phyloP scores from a whole-genome alignment of 2,113 vertebrate species.

The Equus przewalskii region DNA sequence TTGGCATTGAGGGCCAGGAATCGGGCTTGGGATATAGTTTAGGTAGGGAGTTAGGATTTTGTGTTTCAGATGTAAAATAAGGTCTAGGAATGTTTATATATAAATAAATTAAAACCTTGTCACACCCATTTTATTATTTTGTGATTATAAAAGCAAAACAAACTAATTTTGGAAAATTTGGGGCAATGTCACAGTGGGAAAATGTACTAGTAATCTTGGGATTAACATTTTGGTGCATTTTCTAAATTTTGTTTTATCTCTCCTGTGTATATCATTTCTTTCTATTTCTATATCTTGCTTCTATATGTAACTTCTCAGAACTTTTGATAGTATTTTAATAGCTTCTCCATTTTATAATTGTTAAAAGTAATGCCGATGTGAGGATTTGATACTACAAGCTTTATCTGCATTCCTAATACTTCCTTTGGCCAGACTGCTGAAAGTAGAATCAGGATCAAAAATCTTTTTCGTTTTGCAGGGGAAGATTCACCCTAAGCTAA shows the following conservation, averaged over 20 bases:
- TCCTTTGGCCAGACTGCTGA: background rate
- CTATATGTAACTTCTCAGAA: background rate
- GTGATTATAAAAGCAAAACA: background rate
- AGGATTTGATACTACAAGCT: background rate
- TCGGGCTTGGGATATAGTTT: background rate
- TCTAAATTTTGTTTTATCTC: background rate
- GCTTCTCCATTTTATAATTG: background rate
- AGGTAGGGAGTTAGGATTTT: background rate
- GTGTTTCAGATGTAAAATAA: conserved; percentile 29
- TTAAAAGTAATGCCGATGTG: background rate
- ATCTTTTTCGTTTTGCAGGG: background rate
- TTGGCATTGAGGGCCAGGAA: background rate
- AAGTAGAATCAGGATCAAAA: background rate
- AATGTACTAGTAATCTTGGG: background rate
- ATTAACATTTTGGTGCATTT: conserved; percentile 10
- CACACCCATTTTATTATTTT: background rate
- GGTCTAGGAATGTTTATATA: background rate
- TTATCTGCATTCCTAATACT: background rate
- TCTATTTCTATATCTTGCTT: background rate
- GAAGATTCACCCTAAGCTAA: too few species aligned
- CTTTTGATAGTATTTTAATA: background rate
- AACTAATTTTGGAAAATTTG: background rate
- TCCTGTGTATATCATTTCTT: background rate
- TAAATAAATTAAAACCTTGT: background rate
- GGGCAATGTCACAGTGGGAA: background rate